A percentile compares a stretch with the other conserved stretches of the same genome.
Evolutionary conservation across 2,888 invertebrate species (phyloP).

Genomic region (Conchocele bisecta): DNA sequence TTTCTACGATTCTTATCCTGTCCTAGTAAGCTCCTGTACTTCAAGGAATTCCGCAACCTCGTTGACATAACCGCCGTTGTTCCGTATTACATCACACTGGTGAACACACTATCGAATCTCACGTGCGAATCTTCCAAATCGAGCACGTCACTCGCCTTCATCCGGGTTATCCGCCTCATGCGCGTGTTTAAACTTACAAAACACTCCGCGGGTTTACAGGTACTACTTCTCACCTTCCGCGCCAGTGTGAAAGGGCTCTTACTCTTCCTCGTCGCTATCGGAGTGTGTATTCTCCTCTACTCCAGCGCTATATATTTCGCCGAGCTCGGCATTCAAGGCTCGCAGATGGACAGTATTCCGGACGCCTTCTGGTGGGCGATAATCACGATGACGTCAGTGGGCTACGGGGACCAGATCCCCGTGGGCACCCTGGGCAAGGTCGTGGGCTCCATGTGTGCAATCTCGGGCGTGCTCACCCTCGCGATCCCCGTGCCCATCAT

Average conservation of each 20-base stretch:
- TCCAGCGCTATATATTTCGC: constrained; percentile 84
- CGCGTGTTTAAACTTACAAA: constrained; percentile 83
- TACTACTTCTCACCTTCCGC: constrained; percentile 83
- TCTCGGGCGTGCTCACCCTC: too few species aligned
- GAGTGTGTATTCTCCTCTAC: constrained; percentile 83
- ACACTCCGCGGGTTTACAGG: constrained; percentile 84
- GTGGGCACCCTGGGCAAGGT: too few species aligned
- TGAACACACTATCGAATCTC: constrained; percentile 76
- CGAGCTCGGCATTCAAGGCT: constrained; percentile 80
- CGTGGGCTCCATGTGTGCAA: too few species aligned
- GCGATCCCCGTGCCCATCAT: constrained; percentile 81
- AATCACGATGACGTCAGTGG: too few species aligned
- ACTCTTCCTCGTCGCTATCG: constrained; percentile 83
- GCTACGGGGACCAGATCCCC: too few species aligned
- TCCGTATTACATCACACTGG: constrained; percentile 84
- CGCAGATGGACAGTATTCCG: constrained; percentile 80
- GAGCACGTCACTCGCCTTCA: constrained; percentile 83
- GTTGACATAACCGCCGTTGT: constrained; percentile 84
- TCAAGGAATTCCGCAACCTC: constrained; percentile 83
- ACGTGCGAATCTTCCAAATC: constrained; percentile 79
- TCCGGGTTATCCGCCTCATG: constrained; percentile 83
- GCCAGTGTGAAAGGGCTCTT: constrained; percentile 83
- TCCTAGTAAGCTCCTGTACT: constrained; percentile 82
- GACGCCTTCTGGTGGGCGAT: too few species aligned
- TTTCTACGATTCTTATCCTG: constrained; percentile 82